A percentile compares a stretch with the other conserved stretches of the same genome.
phyloP scores from a whole-genome alignment of 2,888 invertebrate species.

The Yponomeuta cagnagella region DNA sequence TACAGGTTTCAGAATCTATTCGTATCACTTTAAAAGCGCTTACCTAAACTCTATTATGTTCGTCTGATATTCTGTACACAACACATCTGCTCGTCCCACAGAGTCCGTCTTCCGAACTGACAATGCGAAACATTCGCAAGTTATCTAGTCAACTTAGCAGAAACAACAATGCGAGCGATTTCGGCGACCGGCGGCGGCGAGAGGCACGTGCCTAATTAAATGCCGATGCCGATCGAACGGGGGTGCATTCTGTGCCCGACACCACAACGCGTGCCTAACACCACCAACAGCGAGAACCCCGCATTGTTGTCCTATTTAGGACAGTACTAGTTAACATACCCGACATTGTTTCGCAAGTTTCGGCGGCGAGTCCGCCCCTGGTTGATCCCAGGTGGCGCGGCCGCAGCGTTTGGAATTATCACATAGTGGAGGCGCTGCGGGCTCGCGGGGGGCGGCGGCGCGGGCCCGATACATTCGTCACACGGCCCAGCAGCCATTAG shows the following conservation, averaged over 20 bases:
- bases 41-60: no score
- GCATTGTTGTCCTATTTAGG: slow-evolving; percentile 41
- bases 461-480: slow-evolving; percentile 72
- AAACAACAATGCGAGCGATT: slow-evolving; percentile 58
- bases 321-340: slow-evolving; percentile 15
- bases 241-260: slow-evolving; percentile 54
- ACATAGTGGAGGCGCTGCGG: slow-evolving; percentile 64
- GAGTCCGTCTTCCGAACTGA: slow-evolving; percentile 26
- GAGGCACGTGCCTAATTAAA: slow-evolving; percentile 72
- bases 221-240: slow-evolving; percentile 56
- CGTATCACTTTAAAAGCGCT: no score
- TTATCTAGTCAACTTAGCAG: slow-evolving; percentile 54
- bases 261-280: slow-evolving; percentile 45
- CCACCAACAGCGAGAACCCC: slow-evolving; percentile 22
- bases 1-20: no score
- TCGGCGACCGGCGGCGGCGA: slow-evolving; percentile 36
- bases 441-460: slow-evolving; percentile 23
- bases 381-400: slow-evolving; percentile 73
- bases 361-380: slow-evolving; percentile 53
- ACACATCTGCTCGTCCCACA: neutral
- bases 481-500: slow-evolving; percentile 76
- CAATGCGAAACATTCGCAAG: slow-evolving; percentile 44
- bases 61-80: neutral
- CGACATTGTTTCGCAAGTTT: slow-evolving; percentile 42
- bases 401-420: slow-evolving; percentile 77